Conservation (phyloP, 2,888 invertebrate species). For the Caenorhabditis uteleia region DNA sequence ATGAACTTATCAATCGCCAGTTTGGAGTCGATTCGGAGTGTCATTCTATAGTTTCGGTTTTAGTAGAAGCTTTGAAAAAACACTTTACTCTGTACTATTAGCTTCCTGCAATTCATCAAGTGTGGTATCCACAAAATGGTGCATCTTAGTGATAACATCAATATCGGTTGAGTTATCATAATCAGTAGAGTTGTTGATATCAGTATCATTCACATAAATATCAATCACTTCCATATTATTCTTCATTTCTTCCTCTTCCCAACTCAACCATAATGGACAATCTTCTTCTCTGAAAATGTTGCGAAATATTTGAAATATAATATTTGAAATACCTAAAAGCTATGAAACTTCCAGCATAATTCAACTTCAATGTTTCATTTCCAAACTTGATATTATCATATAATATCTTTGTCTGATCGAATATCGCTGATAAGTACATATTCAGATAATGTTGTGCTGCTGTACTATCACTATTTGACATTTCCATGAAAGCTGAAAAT, state of each 20-base stretch:
- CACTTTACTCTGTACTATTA: slow-evolving; percentile 41
- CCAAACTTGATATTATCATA: slow-evolving; percentile 27
- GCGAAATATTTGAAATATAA: not conserved
- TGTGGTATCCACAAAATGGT: slow-evolving; percentile 26
- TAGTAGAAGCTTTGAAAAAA: slow-evolving; percentile 1
- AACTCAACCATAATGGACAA: slow-evolving; percentile 41
- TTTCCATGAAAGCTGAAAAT: slow-evolving; percentile 44
- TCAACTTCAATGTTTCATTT: slow-evolving; percentile 27
- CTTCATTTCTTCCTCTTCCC: slow-evolving; percentile 25
- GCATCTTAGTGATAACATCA: slow-evolving; percentile 6
- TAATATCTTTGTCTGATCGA: slow-evolving; percentile 49
- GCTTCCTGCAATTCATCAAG: slow-evolving; percentile 37
- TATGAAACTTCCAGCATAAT: slow-evolving; percentile 28
- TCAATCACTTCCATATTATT: not conserved
- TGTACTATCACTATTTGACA: slow-evolving; percentile 39
- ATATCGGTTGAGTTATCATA: slow-evolving; percentile 12
- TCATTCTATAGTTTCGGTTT: slow-evolving; percentile 28
- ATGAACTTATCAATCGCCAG: slow-evolving; percentile 43
- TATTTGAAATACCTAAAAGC: slow-evolving; percentile 9
- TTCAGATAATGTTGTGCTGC: slow-evolving; percentile 38
- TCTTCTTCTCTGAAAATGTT: slow-evolving; percentile 34
- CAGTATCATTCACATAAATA: not conserved
- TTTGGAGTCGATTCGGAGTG: slow-evolving; percentile 39
- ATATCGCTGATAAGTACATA: slow-evolving; percentile 52
- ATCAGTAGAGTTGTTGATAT: not conserved